phyloP scores from a whole-genome alignment of 2,888 invertebrate species.

The Caenorhabditis angaria region DNA sequence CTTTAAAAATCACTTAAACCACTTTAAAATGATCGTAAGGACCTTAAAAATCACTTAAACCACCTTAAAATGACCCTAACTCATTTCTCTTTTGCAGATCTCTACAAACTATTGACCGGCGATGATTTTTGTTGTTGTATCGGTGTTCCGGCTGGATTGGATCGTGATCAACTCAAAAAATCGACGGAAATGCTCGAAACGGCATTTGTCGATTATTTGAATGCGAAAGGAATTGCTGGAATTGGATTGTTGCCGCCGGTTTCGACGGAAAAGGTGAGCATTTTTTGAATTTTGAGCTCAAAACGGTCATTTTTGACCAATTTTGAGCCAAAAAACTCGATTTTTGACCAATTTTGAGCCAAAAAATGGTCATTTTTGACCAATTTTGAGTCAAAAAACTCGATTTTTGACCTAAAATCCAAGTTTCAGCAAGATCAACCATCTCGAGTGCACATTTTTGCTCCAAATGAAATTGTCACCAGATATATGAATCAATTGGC shows the following conservation, averaged over 20 bases:
- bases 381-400: background rate
- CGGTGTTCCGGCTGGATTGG: slow-evolving; percentile 5
- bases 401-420: background rate
- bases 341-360: no score
- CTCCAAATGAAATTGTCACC: slow-evolving; percentile 23
- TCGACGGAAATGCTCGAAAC: slow-evolving; percentile 9
- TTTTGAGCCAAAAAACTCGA: no score
- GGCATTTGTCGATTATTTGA: slow-evolving; percentile 23
- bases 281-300: no score
- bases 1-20: background rate
- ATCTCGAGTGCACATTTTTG: slow-evolving; percentile 32
- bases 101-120: slow-evolving; percentile 21
- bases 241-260: slow-evolving; percentile 14
- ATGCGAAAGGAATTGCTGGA: slow-evolving; percentile 30
- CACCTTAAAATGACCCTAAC: no score
- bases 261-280: slow-evolving; percentile 5
- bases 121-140: slow-evolving; percentile 29
- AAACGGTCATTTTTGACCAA: no score
- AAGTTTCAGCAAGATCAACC: slow-evolving; percentile 12
- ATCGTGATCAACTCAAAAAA: background rate
- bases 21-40: background rate
- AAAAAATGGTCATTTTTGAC: no score
- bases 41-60: background rate
- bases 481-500: slow-evolving; percentile 17
- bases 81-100: slow-evolving; percentile 38